Base-by-base conservation (phyloP, 2,888 invertebrate genomes). In the Nomada fabriciana region DNA sequence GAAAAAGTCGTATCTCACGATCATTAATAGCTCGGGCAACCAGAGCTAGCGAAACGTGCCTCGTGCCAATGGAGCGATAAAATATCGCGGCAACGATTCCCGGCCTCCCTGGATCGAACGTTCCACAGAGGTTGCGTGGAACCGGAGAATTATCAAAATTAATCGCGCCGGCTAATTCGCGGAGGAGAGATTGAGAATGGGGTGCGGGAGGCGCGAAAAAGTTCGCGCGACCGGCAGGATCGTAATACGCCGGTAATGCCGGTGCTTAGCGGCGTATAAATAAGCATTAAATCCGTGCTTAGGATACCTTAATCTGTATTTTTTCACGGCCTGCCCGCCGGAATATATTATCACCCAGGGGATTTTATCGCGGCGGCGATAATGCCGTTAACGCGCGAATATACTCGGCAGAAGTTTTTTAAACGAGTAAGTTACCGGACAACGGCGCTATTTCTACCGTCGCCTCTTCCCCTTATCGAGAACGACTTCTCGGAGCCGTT, bases 281-380 rank as follows among this genome's bases (percentile, higher is more conserved):
- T 94, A 93, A 93, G 92, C 93, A 91, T 93, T 93, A 94, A 93
- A 94, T 93, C 94, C 93, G 92, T 92, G 93, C 93, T 93, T 92
- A 91, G 93, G 89, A 73, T 89, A 91, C 86, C 92, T 93, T 93
- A 93, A 93, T 93, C 93, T 93, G 91, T 93, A 93, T 91, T 92
- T 93, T 92, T 89, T 85, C 88, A 85, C 86, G 81, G 84, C 80
- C 88, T 84, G 87, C 88, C 86, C 70, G 83, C 84, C 82, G 86
- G 93, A 93, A 93, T 93, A 93, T 89, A 93, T 93, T 93, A 93
- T 92, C 91, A 89, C 88, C 86, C 85, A 74, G 83, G 88, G 85
- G 91, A 91, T 89, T 92, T 93, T 93, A 93, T 92, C 91, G 90
- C 81, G 88, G 85, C 83, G 83, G 84, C 89, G 91, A 92, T 92